A percentile compares a stretch with the other conserved stretches of the same genome.
Evolutionary conservation across 2,797 vertebrate species (phyloP).

Genomic region (Alosa sapidissima): DNA sequence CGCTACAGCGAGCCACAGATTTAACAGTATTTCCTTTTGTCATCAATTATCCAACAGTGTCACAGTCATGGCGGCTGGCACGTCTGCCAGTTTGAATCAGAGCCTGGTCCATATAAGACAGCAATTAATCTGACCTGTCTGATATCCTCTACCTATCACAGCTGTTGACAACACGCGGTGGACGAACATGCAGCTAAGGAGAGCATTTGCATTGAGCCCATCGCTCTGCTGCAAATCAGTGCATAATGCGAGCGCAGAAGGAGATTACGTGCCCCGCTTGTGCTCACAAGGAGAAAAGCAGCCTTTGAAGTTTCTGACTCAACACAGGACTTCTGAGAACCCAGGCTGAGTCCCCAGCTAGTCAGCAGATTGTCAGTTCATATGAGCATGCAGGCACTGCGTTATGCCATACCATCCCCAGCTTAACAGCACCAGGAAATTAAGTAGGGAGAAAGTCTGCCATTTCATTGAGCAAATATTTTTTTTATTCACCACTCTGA

Average conservation of each 20-base stretch:
- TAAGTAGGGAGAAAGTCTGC: neutral
- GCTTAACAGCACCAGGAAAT: neutral
- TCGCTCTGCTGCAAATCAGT: neutral
- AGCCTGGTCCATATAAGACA: neutral
- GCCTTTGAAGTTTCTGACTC: conserved; percentile 14
- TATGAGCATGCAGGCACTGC: neutral
- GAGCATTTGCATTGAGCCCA: conserved; percentile 17
- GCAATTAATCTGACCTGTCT: conserved; percentile 28
- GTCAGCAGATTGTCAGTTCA: conserved; percentile 1
- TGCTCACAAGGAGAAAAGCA: neutral
- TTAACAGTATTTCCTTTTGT: conserved; percentile 38
- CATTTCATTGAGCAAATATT: neutral
- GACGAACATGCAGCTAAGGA: conserved; percentile 3
- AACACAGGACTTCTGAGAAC: conserved; percentile 4
- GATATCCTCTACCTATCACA: conserved; percentile 21
- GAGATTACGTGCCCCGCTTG: conserved; percentile 12
- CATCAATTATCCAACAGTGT: conserved; percentile 48
- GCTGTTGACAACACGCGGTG: conserved; percentile 20
- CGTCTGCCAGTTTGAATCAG: neutral
- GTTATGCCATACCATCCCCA: neutral
- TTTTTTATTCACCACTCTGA: neutral
- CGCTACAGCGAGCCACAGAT: conserved; percentile 34
- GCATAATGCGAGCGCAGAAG: neutral
- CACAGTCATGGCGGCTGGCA: neutral
- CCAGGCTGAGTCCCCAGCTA: neutral